These are phyloP conservation scores for Leptarthrus brevirostris DNA, from an alignment of 2,888 invertebrate species.

Conservation along the genomic window DNA sequence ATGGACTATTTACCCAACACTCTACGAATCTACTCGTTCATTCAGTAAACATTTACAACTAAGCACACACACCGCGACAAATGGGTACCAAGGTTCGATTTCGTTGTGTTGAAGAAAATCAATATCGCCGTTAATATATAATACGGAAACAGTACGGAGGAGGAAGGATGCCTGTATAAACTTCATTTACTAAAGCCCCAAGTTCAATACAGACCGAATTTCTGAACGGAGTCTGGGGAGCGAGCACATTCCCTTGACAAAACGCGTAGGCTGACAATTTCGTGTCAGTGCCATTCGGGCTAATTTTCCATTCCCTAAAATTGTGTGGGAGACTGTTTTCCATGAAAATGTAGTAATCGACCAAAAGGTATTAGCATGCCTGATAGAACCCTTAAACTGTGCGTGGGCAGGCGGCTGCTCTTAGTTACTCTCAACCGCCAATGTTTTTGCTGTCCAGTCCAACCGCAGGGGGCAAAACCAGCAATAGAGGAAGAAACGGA, in stretches of 20 bases:
- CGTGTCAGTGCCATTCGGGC: slow-evolving; percentile 13
- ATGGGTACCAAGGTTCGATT: neutral
- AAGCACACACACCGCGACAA: neutral
- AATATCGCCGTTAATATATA: neutral
- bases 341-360: too few relatives aligned
- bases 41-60: slow-evolving; percentile 32
- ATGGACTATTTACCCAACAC: slow-evolving; percentile 6
- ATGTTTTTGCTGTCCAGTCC: neutral
- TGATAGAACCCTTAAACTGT: neutral
- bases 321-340: too few relatives aligned
- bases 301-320: neutral
- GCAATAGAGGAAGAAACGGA: slow-evolving; percentile 7
- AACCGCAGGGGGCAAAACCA: neutral
- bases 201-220: neutral
- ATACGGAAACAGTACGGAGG: neutral
- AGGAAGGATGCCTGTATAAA: neutral
- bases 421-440: too few relatives aligned
- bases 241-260: neutral
- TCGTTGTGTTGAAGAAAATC: neutral
- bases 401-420: neutral
- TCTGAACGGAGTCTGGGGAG: neutral
- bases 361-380: neutral
- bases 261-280: neutral
- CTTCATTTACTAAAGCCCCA: neutral
- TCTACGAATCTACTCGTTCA: slow-evolving; percentile 25